Evolutionary conservation across 2,113 vertebrate species (phyloP), one percentile per base, ranked within the genome.

Genomic region (Chloropsis hardwickii): DNA sequence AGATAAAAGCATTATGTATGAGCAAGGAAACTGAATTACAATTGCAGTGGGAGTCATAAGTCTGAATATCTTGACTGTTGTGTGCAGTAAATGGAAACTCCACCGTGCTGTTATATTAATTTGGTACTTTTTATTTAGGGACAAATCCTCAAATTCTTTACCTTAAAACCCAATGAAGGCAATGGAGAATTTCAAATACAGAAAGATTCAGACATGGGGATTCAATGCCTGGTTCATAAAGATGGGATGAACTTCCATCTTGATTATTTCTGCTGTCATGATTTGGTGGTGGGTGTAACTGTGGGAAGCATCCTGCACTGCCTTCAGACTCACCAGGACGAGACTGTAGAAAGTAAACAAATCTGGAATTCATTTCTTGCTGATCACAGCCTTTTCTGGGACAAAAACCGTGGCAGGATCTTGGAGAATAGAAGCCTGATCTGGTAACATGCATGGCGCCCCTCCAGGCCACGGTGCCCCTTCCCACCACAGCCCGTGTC

Each of bases 1-100:
- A 93, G 93, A 93, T 91, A 94, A 97, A 95, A 88, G 71, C 61
- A 71, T 94, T 94, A 90, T 69, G 40, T 92, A 86, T 79, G 69
- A 92, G 64, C 72, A 81, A 84, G 80, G 40, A 97, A 90, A 95
- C 57, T 76, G 91, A 95, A 91, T 89, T 95, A 92, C 81, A 91
- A 28, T 82, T 92, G 84, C 78, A 78, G 51, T 79, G 84, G 86
- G 91, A 96, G 67, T 77, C 27, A 3, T 94, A 89, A 94, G 65
- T 94, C 90, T 95, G 86, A 84, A 35, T 92, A 86, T 84, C 83
- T 89, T 92, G 81, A 91, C 89, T 89, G 81, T 91, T 79, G 57
- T 56, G 37, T 89, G 77, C 60, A 81, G 65, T 73, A 95, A 92
- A 77, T 81, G 83, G 80, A 77, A 95, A 81, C n/a, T 91, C 48